Percentiles rank a stretch among this genome's conserved stretches.
Conservation (phyloP, 23 tunicate species). For the Diplosoma virens region DNA sequence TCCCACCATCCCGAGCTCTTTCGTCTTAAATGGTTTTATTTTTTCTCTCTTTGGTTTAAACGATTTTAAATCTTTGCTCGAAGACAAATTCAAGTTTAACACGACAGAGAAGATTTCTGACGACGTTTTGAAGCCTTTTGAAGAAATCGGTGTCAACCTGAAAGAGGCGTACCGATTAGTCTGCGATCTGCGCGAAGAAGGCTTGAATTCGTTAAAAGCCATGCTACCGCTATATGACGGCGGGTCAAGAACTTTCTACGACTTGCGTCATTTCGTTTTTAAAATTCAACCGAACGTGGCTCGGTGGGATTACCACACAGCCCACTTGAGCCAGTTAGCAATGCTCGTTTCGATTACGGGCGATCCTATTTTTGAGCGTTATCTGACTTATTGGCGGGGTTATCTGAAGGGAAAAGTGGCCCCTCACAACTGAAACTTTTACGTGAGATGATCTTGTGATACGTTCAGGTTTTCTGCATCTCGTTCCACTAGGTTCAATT, state of each 20-base stretch:
- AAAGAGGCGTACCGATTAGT: slow-evolving; percentile 18
- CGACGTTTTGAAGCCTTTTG: not conserved
- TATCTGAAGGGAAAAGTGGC: slow-evolving; percentile 71
- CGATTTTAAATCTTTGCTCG: slow-evolving; percentile 70
- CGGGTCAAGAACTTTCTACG: slow-evolving; percentile 82
- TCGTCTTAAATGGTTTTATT: slow-evolving; percentile 93
- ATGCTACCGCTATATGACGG: slow-evolving; percentile 96
- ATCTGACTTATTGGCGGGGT: slow-evolving; percentile 55
- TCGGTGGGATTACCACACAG: slow-evolving; percentile 96
- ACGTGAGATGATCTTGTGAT: too few relatives aligned
- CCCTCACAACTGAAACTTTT: slow-evolving; percentile 87
- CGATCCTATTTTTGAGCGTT: slow-evolving; percentile 65
- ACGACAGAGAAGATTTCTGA: not conserved
- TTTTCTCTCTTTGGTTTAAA: slow-evolving; percentile 89
- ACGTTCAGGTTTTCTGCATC: too few relatives aligned
- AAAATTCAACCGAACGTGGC: slow-evolving; percentile 83
- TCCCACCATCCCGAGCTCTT: slow-evolving; percentile 70
- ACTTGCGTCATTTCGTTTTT: slow-evolving; percentile 67
- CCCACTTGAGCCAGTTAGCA: slow-evolving; percentile 82
- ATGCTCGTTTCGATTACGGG: slow-evolving; percentile 54
- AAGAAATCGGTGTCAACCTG: not conserved
- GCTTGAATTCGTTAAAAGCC: slow-evolving; percentile 64
- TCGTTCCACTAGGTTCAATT: too few relatives aligned
- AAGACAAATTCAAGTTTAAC: slow-evolving; percentile 22
- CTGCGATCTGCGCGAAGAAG: slow-evolving; percentile 52